A percentile compares a stretch with the other conserved stretches of the same genome.
phyloP scores from a whole-genome alignment of 2,888 invertebrate species.

The Brachyptera risi region DNA sequence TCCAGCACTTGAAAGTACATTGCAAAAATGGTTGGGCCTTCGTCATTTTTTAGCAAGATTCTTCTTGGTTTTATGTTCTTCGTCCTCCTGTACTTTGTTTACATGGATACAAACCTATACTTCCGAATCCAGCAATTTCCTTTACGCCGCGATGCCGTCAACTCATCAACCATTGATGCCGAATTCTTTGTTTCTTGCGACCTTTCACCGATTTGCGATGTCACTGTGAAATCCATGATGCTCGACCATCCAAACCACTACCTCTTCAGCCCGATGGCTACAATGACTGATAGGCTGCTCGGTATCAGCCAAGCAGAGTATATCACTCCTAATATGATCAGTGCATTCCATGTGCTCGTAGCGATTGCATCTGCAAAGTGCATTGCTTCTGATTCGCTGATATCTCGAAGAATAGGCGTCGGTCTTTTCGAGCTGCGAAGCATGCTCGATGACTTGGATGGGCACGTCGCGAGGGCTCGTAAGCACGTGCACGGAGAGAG shows the following conservation, averaged over 20 bases:
- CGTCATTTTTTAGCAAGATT: slow-evolving; percentile 30
- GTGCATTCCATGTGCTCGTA: slow-evolving; percentile 71
- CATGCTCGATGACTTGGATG: slow-evolving; percentile 82
- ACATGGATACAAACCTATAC: slow-evolving; percentile 70
- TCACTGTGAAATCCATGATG: slow-evolving; percentile 79
- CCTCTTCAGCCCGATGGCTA: slow-evolving; percentile 74
- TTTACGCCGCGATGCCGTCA: slow-evolving; percentile 50
- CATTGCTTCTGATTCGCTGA: slow-evolving; percentile 66
- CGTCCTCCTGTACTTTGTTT: slow-evolving; percentile 60
- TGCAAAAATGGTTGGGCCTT: slow-evolving; percentile 31
- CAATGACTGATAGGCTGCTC: slow-evolving; percentile 62
- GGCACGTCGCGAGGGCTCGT: slow-evolving; percentile 75
- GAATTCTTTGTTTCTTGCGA: slow-evolving; percentile 39
- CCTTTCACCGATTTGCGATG: slow-evolving; percentile 70
- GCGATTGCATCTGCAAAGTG: slow-evolving; percentile 72
- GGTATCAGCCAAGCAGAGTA: slow-evolving; percentile 55
- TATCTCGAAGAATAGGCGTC: slow-evolving; percentile 67
- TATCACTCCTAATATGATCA: slow-evolving; percentile 82
- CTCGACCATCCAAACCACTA: slow-evolving; percentile 82
- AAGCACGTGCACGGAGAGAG: slow-evolving; percentile 71
- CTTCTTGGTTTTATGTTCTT: slow-evolving; percentile 40
- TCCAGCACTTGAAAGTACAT: too few species aligned
- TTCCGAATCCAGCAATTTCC: slow-evolving; percentile 66
- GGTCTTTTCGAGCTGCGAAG: slow-evolving; percentile 75
- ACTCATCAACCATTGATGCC: slow-evolving; percentile 24